Percentiles rank a stretch among this genome's conserved stretches.
Conservation (phyloP, 2,113 vertebrate genomes). For the Astatotilapia flaviijosephi region DNA sequence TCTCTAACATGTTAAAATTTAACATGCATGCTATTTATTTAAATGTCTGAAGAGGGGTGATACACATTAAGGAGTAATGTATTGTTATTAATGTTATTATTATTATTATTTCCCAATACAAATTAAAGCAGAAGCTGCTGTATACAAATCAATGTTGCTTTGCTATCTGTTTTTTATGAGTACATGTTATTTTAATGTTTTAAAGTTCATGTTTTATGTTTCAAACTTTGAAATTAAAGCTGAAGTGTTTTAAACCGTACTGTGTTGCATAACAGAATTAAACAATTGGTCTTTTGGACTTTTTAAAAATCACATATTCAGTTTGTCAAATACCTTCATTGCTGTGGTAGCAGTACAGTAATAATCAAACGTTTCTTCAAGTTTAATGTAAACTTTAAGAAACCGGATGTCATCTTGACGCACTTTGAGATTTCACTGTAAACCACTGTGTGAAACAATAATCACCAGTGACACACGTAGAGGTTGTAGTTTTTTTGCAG, state of each 20-base stretch:
- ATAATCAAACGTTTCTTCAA: neutral
- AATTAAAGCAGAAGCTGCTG: neutral
- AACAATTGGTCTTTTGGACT: neutral
- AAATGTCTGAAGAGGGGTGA: neutral
- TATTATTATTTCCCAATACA: neutral
- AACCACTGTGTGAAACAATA: neutral
- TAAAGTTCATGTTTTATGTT: neutral
- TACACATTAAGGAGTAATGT: fast-evolving
- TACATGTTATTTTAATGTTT: neutral
- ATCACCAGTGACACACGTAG: neutral
- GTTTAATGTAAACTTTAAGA: neutral
- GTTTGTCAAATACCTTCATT: fast-evolving
- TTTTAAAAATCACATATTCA: neutral
- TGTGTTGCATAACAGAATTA: neutral
- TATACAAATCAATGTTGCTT: fast-evolving
- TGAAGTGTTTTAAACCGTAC: neutral
- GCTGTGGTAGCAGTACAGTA: neutral
- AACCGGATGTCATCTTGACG: fast-evolving
- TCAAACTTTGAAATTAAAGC: neutral
- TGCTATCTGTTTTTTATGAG: neutral
- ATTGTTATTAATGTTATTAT: neutral
- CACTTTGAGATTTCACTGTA: neutral
- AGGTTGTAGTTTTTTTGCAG: neutral
- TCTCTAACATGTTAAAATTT: neutral
- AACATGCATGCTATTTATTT: neutral